These are phyloP conservation scores for Anoplophora glabripennis DNA, from an alignment of 1,140 invertebrate species.

Conservation along the genomic window DNA sequence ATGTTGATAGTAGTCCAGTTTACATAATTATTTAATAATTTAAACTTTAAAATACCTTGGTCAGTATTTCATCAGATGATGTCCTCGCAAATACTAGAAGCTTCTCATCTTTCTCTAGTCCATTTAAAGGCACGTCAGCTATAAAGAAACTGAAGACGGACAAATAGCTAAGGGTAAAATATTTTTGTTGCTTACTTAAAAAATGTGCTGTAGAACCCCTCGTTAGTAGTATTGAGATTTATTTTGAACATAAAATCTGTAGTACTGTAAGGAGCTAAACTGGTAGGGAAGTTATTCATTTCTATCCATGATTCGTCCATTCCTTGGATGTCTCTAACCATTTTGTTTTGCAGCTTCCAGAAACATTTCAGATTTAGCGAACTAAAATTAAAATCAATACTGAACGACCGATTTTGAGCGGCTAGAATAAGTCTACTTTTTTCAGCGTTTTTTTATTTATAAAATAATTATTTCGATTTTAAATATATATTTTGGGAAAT, in stretches of 20 bases:
- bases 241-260: constrained; percentile 22
- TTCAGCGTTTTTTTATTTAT: no score
- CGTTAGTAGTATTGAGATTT: not conserved
- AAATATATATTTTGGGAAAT: no score
- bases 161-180: not conserved
- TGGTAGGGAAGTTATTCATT: not conserved
- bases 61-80: not conserved
- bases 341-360: constrained; percentile 9
- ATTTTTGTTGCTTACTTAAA: constrained; percentile 18
- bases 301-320: constrained; percentile 24
- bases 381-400: constrained; percentile 16
- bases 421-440: no score
- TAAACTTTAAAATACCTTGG: not conserved
- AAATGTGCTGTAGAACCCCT: constrained; percentile 24
- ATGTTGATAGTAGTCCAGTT: not conserved
- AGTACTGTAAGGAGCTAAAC: constrained; percentile 17
- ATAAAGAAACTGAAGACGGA: constrained; percentile 27
- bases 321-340: constrained; percentile 1
- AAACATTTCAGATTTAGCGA: constrained; percentile 11
- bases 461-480: no score
- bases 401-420: no score
- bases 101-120: constrained; percentile 21
- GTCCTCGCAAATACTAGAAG: constrained; percentile 15
- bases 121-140: constrained; percentile 25
- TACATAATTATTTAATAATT: no score